These are phyloP conservation scores for Sylvietta virens DNA, from an alignment of 2,113 vertebrate genomes.

Conservation along the genomic window DNA sequence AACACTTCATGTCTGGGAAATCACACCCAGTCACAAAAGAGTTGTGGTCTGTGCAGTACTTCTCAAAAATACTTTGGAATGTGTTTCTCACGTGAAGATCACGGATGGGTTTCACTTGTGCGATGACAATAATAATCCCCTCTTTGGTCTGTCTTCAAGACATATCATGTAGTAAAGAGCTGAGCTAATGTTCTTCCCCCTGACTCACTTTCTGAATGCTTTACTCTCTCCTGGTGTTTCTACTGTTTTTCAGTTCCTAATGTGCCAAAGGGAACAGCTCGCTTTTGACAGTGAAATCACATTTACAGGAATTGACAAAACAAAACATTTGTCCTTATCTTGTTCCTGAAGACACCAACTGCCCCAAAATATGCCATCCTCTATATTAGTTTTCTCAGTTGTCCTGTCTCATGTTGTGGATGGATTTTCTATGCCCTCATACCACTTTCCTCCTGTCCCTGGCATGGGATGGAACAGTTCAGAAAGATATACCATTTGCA, in stretches of 20 bases:
- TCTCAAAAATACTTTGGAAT: neutral
- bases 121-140: neutral
- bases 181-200: neutral
- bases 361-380: neutral
- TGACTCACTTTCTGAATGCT: neutral
- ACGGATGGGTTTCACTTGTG: neutral
- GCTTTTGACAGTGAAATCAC: neutral
- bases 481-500: neutral
- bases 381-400: neutral
- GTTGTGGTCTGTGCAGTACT: neutral
- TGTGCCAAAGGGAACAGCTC: constrained; percentile 12
- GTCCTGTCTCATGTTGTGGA: neutral
- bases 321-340: constrained; percentile 7
- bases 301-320: constrained; percentile 14
- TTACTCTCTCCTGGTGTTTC: neutral
- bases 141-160: neutral
- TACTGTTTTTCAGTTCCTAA: neutral
- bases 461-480: neutral
- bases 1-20: neutral
- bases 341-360: constrained; percentile 1
- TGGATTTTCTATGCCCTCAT: neutral
- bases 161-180: neutral
- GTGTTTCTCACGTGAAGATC: neutral
- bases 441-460: neutral
- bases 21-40: neutral